Conservation (phyloP, 2,113 vertebrate species). For the Chamaetylas fuelleborni region DNA sequence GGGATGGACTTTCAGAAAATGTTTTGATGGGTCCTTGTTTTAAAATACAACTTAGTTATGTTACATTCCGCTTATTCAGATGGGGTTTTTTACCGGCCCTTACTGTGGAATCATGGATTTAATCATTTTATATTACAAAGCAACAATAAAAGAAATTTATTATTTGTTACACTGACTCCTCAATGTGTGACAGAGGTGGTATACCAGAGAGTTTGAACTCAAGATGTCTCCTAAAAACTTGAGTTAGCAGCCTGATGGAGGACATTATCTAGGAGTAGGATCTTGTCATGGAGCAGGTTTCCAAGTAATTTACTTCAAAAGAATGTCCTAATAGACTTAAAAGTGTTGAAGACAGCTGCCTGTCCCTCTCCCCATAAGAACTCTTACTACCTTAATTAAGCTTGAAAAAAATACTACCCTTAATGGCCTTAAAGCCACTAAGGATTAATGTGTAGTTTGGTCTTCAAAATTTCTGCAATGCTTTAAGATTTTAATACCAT, state of each 20-base stretch:
- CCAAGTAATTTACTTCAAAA: not conserved
- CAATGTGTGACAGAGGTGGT: not conserved
- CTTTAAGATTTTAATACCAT: not conserved
- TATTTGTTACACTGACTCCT: not conserved
- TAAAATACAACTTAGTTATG: not conserved
- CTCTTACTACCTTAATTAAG: not conserved
- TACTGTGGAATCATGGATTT: not conserved
- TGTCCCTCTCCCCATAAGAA: accelerated
- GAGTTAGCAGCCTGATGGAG: not conserved
- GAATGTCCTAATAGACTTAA: not conserved
- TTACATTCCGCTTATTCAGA: not conserved
- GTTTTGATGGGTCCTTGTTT: not conserved
- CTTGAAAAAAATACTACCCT: not conserved
- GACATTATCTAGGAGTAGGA: not conserved
- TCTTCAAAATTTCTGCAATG: not conserved
- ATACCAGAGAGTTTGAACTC: not conserved
- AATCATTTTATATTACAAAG: not conserved
- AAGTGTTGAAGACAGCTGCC: not conserved
- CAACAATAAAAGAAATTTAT: not conserved
- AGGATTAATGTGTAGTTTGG: not conserved
- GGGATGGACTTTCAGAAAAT: not conserved
- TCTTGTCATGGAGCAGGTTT: not conserved
- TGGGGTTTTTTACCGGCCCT: not conserved
- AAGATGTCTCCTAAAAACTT: not conserved
- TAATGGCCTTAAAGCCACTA: not conserved